A percentile compares a stretch with the other conserved stretches of the same genome.
phyloP scores from a whole-genome alignment of 2,888 invertebrate genomes.

The Dynastes maya region DNA sequence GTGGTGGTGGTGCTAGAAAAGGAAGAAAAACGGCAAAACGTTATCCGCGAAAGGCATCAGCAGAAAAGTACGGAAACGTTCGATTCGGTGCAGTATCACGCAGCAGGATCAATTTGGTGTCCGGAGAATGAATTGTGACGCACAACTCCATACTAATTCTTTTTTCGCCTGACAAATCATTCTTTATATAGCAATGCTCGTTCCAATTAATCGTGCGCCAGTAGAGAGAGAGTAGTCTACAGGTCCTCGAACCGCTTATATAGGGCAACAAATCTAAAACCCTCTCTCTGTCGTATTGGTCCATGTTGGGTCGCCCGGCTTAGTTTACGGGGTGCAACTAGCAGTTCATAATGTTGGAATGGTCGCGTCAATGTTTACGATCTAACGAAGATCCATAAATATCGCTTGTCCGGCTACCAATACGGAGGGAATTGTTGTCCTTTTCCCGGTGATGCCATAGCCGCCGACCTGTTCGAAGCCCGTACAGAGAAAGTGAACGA shows the following conservation, averaged over 20 bases:
- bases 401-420: conserved; percentile 57
- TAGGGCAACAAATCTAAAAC: conserved; percentile 50
- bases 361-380: conserved; percentile 67
- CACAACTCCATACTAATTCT: conserved; percentile 45
- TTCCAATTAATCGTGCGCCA: conserved; percentile 48
- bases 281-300: conserved; percentile 44
- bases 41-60: background rate
- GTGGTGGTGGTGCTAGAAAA: conserved; percentile 14
- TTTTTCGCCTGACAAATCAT: conserved; percentile 51
- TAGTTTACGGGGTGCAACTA: conserved; percentile 68
- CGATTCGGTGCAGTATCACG: conserved; percentile 18
- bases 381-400: conserved; percentile 68
- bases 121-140: conserved; percentile 42
- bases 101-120: conserved; percentile 31
- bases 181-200: conserved; percentile 48
- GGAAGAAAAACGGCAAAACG: conserved; percentile 12
- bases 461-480: conserved; percentile 23
- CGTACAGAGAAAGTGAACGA: conserved; percentile 50
- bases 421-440: conserved; percentile 49
- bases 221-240: conserved; percentile 31
- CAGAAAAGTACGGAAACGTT: background rate
- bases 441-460: conserved; percentile 1
- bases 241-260: conserved; percentile 40
- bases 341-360: conserved; percentile 66
- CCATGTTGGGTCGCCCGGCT: conserved; percentile 59